Base-by-base conservation (phyloP, 2,888 invertebrate species). In the Meandrusa payeni region DNA sequence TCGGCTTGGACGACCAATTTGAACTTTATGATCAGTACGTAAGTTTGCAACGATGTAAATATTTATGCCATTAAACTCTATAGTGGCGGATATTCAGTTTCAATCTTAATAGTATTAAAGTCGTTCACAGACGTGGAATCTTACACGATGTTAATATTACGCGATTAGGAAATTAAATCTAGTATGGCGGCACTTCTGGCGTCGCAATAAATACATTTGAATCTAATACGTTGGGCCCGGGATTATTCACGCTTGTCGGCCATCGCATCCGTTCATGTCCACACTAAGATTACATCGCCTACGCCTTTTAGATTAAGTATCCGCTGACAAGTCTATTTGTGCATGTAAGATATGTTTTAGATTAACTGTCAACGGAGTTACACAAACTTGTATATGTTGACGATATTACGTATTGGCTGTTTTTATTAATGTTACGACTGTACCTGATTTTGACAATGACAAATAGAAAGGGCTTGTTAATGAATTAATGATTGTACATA, bases 271-370 rank as follows among this genome's bases (percentile, higher is more conserved):
- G 57, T 57, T 64, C 71, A 75, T 68, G 63, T 61, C 61, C 49
- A 55, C 55, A 58, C 56, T 53, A 52, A 66, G 68, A 77, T 75
- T 72, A 59, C 66, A 61, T 67, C 69, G 76, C 76, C 72, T 67
- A 72, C 74, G 67, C 64, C 56, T 57, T 41, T 49, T 53, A 62
- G 65, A 72, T 73, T 71, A 68, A 66, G 58, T 56, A 59, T 59
- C 57, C 52, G 54, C 65, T 66, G 72, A 77, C 74, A 76, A 64
- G 60, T 78, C 63, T 73, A 76, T 78, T 70, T 72, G 67, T 65
- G 58, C 55, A 41, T 43, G 33, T 33, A 45, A 53, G 57, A 62
- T 58, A 61, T 58, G 52, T 54, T 59, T 57, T 47, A 58, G 57
- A 62, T 63, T 60, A 63, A 52, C 57, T 61, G 54, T 56, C 58